A percentile compares a stretch with the other conserved stretches of the same genome.
Evolutionary conservation across 2,888 invertebrate genomes (phyloP).

Genomic region (Drosophila vallismaia): DNA sequence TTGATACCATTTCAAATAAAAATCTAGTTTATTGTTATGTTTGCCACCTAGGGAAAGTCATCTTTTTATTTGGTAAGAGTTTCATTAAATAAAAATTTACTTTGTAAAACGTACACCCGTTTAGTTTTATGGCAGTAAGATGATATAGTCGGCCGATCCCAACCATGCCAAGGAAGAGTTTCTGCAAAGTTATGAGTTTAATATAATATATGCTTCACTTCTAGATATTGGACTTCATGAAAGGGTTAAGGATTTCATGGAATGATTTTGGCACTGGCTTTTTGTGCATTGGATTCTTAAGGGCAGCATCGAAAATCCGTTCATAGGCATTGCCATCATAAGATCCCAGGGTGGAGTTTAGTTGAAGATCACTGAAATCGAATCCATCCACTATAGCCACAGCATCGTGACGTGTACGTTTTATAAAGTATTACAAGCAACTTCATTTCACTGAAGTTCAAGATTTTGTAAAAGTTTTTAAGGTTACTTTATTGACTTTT

Average conservation of each 20-base stretch:
- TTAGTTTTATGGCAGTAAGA: no score
- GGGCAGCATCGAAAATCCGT: slow-evolving; percentile 90
- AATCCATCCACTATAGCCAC: slow-evolving; percentile 96
- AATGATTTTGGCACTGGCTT: slow-evolving; percentile 90
- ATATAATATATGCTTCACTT: no score
- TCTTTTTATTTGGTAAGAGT: no score
- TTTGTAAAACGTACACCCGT: no score
- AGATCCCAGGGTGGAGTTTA: slow-evolving; percentile 90
- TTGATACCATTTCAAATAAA: no score
- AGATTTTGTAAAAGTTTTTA: not conserved
- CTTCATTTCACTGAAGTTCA: not conserved
- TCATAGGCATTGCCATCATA: slow-evolving; percentile 94
- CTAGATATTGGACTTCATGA: slow-evolving; percentile 86
- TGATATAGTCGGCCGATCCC: no score
- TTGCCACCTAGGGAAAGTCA: no score
- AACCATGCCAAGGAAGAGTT: no score
- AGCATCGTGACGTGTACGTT: slow-evolving; percentile 94
- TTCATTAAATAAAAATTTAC: no score
- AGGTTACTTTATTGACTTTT: not conserved
- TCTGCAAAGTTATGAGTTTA: no score
- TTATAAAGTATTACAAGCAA: no score
- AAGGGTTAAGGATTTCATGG: slow-evolving; percentile 87
- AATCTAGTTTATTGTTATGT: no score
- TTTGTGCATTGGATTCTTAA: slow-evolving; percentile 92
- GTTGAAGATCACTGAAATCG: slow-evolving; percentile 91